Evolutionary conservation across 2,797 vertebrate species (phyloP), one percentile per base, ranked within the genome.

Genomic region (Anableps anableps): DNA sequence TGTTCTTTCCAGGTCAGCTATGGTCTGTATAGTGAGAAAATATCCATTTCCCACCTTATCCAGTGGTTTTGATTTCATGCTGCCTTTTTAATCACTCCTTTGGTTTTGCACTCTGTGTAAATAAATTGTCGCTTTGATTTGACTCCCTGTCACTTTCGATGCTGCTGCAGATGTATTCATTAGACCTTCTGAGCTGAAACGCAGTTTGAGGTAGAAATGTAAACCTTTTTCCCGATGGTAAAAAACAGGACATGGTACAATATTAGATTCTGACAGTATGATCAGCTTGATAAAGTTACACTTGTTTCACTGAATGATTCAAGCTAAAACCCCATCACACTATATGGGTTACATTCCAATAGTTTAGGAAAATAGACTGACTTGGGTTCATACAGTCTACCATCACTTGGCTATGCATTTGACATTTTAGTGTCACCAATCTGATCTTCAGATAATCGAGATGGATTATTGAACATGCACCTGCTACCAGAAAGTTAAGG

Each of bases 1-100:
- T 80, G 80, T 85, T 74, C 85, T 86, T 93, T 89, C 80, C 86
- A 88, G 88, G 87, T 88, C 83, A 91, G 45, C 78, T 76, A 34
- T 74, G 43, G 53, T 77, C 78, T 82, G 68, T 82, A 75, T 79
- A 62, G 82, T 83, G 80, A 83, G 77, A 88, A 91, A 91, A 85
- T 74, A 80, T 51, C 81, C 68, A 88, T 91, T 90, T 86, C 84
- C n/a, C 80, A 88, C 79, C 73, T 86, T 79, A 90, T 91, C 66
- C 72, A 73, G 70, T 79, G 74, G 78, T 72, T 92, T 83, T 88
- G 77, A 90, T 90, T 90, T 88, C 74, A 77, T 73, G 76, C 81
- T 82, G 74, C 81, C 76, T 88, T 85, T 92, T 75, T 75, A 43
- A 81, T 86, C 4, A 16, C 76, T 73, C 71, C 75, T 91, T 83